phyloP scores from a whole-genome alignment of 2,888 invertebrate genomes.

The Onthophagus sagittarius region DNA sequence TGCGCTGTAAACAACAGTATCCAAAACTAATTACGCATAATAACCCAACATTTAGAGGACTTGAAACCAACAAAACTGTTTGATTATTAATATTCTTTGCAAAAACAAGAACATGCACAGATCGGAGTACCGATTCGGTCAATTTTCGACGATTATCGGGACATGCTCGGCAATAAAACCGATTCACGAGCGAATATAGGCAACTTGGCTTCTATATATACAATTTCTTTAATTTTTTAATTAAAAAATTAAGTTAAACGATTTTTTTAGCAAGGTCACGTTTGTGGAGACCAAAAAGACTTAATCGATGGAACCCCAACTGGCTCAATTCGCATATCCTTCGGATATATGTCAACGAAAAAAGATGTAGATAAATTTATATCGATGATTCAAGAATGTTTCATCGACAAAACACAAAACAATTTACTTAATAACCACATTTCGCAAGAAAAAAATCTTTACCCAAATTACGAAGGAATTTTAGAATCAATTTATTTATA shows the following conservation, averaged over 20 bases:
- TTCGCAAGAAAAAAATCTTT: neutral
- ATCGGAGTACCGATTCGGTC: no score
- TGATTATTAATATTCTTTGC: no score
- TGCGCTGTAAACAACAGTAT: no score
- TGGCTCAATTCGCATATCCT: conserved; percentile 87
- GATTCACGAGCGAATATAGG: no score
- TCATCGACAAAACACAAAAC: conserved; percentile 52
- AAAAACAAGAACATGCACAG: no score
- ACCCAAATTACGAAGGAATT: conserved; percentile 26
- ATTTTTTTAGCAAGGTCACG: conserved; percentile 67
- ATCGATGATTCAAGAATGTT: conserved; percentile 71
- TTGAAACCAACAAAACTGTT: no score
- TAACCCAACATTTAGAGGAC: no score
- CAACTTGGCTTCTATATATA: no score
- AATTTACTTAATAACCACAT: conserved; percentile 5
- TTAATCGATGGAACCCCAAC: conserved; percentile 83
- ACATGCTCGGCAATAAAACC: no score
- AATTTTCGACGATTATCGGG: no score
- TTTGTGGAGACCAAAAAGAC: conserved; percentile 87
- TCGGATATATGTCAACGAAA: conserved; percentile 83
- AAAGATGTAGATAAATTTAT: conserved; percentile 70
- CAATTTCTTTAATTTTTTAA: conserved; percentile 15
- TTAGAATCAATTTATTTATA: conserved; percentile 59
- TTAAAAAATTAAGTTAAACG: neutral
- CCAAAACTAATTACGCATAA: no score